These are phyloP conservation scores for Luidia sarsii DNA, from an alignment of 53 echinoderm and acorn worm genomes.

Conservation along the genomic window DNA sequence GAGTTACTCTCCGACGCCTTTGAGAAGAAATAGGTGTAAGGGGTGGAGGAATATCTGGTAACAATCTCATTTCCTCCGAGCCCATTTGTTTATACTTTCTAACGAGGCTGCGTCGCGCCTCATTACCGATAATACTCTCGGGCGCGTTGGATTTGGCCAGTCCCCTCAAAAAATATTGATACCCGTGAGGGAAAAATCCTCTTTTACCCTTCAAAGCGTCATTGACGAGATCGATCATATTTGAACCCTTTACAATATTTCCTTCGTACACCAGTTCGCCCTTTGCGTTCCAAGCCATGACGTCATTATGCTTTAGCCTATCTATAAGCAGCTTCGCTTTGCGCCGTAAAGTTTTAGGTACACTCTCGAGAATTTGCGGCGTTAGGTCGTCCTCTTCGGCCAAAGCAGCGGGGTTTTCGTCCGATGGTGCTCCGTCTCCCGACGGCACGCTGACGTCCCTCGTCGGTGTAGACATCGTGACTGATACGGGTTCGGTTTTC, in stretches of 20 bases:
- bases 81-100: neutral
- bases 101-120: constrained; percentile 1
- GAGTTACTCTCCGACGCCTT: neutral
- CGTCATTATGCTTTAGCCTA: constrained; percentile 1
- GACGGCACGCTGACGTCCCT: neutral
- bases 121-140: constrained; percentile 26
- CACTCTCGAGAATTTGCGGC: constrained; percentile 28
- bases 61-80: neutral
- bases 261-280: constrained; percentile 39
- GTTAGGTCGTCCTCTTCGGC: neutral
- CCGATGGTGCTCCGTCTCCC: neutral
- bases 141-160: constrained; percentile 37
- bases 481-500: constrained; percentile 1
- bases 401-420: neutral
- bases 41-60: neutral
- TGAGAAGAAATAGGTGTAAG: neutral
- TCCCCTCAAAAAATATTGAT: constrained; percentile 40
- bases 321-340: constrained; percentile 18
- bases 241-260: constrained; percentile 21
- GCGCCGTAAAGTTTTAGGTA: constrained; percentile 6
- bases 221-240: constrained; percentile 38
- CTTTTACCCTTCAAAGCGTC: constrained; percentile 26
- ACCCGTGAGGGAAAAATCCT: constrained; percentile 40
- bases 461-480: neutral
- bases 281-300: constrained; percentile 22